Conservation (phyloP, 2,113 vertebrate species). For the Dissostichus mawsoni region DNA sequence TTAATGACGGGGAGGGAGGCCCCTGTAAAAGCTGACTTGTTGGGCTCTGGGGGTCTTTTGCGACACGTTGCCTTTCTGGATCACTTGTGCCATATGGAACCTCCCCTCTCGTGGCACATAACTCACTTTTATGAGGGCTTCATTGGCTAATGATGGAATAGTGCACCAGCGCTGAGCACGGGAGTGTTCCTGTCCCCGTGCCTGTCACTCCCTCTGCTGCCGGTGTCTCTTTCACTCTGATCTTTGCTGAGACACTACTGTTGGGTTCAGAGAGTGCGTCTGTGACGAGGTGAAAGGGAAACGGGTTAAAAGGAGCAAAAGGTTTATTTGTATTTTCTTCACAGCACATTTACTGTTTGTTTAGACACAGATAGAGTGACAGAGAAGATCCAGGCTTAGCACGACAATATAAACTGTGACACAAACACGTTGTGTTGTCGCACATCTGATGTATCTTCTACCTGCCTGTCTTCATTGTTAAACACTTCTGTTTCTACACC, state of each 20-base stretch:
- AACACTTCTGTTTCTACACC: constrained; percentile 11
- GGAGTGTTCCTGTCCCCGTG: constrained; percentile 67
- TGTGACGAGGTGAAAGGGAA: constrained; percentile 45
- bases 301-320: constrained; percentile 18
- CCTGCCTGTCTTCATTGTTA: constrained; percentile 34
- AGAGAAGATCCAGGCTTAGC: constrained; percentile 47
- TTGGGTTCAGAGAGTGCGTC: constrained; percentile 45
- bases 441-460: constrained; percentile 39
- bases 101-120: constrained; percentile 80
- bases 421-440: constrained; percentile 17
- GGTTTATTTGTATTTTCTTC: constrained; percentile 5
- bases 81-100: constrained; percentile 85
- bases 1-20: constrained; percentile 79
- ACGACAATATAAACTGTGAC: constrained; percentile 57
- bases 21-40: constrained; percentile 81
- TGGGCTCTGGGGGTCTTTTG: constrained; percentile 80
- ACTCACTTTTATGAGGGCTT: constrained; percentile 83
- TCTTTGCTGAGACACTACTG: constrained; percentile 47
- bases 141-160: constrained; percentile 84
- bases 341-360: constrained; percentile 41
- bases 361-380: constrained; percentile 49
- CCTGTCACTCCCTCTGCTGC: constrained; percentile 72
- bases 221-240: constrained; percentile 59
- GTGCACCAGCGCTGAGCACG: constrained; percentile 72
- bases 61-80: constrained; percentile 83